Evolutionary conservation across 2,113 vertebrate genomes (phyloP), one percentile per base, ranked within the genome.

Genomic region (Acanthisitta chloris): DNA sequence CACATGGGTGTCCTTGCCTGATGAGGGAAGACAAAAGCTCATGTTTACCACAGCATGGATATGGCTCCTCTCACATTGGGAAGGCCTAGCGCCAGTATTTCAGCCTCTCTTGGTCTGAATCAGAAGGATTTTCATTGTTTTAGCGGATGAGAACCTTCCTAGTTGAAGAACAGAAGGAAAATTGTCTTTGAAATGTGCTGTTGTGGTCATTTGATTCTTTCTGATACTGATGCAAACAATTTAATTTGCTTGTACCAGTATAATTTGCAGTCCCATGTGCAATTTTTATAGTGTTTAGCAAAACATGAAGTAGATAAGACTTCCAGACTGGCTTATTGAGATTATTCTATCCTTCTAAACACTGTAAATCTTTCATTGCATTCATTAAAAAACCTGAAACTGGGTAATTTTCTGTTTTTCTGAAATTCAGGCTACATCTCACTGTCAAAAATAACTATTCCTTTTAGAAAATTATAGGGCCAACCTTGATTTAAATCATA

Each of bases 21-120:
- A 6, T 0, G 0, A 43, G 33, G 43, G 34, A 25, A 42, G 28
- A 1, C 26, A 29, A 55, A 33, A 24, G 2, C 0, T 9, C 6
- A 0, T 3, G 13, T 57, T 48, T 45, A 51, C 14, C 11, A 3
- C 11, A 40, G 10, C 28, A 1, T 12, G 36, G 40, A 4, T 31
- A 2, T 17, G 8, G 17, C 15, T 20, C 18, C 65, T 64, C 49
- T 36, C 55, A 38, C n/a, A 4, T 36, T 18, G 54, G 49, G 17
- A 49, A 70, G 36, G 24, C 17, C 21, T 21, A 7, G 36, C 38
- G 77, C 80, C 45, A 31, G 7, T 15, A 49, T 52, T 86, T 46
- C 38, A 38, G 29, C 16, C n/a, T 13, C 12, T 67, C 31, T 67
- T 55, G 34, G 26, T 66, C 16, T 66, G 12, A 55, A 28, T 29